phyloP scores from a whole-genome alignment of 2,113 vertebrate species.

The Chloropsis hardwickii region DNA sequence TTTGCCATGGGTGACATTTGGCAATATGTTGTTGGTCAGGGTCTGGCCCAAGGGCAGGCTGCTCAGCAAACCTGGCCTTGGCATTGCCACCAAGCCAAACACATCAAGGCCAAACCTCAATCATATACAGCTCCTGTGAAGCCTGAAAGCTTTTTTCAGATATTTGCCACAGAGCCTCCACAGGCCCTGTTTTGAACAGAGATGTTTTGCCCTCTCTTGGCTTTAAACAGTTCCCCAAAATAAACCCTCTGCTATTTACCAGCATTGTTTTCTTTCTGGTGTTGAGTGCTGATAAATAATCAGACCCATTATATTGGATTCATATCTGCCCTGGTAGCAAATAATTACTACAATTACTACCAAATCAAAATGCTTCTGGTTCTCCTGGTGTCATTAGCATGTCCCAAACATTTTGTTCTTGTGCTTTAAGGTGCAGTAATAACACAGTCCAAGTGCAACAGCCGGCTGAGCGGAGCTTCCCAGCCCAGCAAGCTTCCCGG shows the following conservation, averaged over 20 bases:
- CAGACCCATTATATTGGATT: slow-evolving; percentile 38
- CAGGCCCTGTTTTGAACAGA: background rate
- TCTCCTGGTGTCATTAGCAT: slow-evolving; percentile 52
- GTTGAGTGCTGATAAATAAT: slow-evolving; percentile 55
- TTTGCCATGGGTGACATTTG: background rate
- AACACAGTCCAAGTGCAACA: background rate
- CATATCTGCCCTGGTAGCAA: slow-evolving; percentile 8
- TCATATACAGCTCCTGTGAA: background rate
- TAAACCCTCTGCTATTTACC: slow-evolving; percentile 20
- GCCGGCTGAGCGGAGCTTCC: background rate
- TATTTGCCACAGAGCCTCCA: background rate
- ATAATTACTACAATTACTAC: slow-evolving; percentile 55
- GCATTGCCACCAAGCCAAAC: background rate
- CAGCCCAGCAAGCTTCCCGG: slow-evolving; percentile 34
- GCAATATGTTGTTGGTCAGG: fast-evolving
- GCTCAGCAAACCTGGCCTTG: background rate
- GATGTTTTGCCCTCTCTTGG: slow-evolving; percentile 6
- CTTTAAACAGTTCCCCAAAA: slow-evolving; percentile 12
- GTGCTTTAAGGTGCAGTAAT: slow-evolving; percentile 34
- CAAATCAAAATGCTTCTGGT: slow-evolving; percentile 55
- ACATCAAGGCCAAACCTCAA: background rate
- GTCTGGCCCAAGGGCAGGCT: background rate
- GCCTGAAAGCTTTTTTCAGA: background rate
- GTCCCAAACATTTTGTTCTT: slow-evolving; percentile 63
- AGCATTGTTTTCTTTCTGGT: slow-evolving; percentile 33